phyloP scores from a whole-genome alignment of 2,113 vertebrate genomes.

The Scomber colias region DNA sequence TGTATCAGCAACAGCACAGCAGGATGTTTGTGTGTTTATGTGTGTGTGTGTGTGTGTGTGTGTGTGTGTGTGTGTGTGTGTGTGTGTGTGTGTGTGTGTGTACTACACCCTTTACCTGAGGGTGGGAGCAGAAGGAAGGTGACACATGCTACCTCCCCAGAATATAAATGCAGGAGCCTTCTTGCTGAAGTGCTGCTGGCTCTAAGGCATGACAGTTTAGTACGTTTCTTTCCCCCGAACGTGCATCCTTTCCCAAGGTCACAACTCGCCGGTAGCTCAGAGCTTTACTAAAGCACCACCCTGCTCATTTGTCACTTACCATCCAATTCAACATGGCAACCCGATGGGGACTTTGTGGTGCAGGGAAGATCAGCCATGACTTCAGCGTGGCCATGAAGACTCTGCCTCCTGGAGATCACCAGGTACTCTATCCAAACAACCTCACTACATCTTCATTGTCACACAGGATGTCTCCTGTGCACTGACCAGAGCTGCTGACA shows the following conservation, averaged over 20 bases:
- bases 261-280: constrained; percentile 40
- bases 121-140: constrained; percentile 60
- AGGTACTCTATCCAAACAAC: constrained; percentile 73
- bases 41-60: constrained; percentile 23
- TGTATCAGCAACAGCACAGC: constrained; percentile 56
- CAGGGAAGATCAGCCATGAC: constrained; percentile 86
- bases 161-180: constrained; percentile 72
- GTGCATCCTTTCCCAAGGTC: constrained; percentile 69
- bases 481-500: constrained; percentile 10
- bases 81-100: constrained; percentile 26
- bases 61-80: constrained; percentile 33
- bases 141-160: constrained; percentile 55
- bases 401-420: constrained; percentile 82
- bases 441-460: constrained; percentile 15
- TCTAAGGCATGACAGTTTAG: constrained; percentile 51
- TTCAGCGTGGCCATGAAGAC: constrained; percentile 83
- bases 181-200: constrained; percentile 32
- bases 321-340: constrained; percentile 79
- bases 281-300: constrained; percentile 45
- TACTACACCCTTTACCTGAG: constrained; percentile 51
- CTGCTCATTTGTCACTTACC: constrained; percentile 49
- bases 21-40: constrained; percentile 18
- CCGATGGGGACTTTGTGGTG: constrained; percentile 84
- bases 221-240: constrained; percentile 37
- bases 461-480: not conserved